Base-by-base conservation (phyloP, 2,888 invertebrate species). In the Amblyjoppa fuscipennis region DNA sequence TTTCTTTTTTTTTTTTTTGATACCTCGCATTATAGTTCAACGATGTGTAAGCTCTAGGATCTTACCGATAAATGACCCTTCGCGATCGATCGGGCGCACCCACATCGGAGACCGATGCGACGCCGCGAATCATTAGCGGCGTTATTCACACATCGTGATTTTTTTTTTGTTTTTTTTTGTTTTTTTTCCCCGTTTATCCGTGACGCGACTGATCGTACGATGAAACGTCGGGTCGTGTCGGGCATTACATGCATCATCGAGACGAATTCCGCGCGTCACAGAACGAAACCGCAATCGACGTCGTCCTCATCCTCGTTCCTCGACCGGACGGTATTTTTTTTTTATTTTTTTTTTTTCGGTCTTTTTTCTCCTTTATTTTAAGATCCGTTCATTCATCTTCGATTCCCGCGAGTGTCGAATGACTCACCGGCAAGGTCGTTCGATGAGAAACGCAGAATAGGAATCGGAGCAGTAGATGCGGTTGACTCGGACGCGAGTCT, bases 381-480 rank as follows among this genome's bases (percentile, higher is more conserved):
- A 88, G 87, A 66, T 82, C 56, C 85, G 89, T 89, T 91, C 88
- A 87, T 90, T 91, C 90, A 90, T 89, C 87, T 87, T 80, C 88
- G 87, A 87, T 89, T 89, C 88, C 89, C 88, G 86, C 86, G 25
- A 76, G 80, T 84, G 85, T 70, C 59, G 59, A 28, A 11, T 25
- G 91, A 91, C 70, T 91, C 91, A 91, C 88, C 84, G 64, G 77
- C 76, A 87, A 87, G 87, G 90, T 88, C 88, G 87, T 83, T 38
- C 34, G 80, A 71, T 64, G 66, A 61, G 68, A 53, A 59, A 25
- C 59, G 28, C 25, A 59, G 59, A 59, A 59, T 81, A 61, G 49
- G 73, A 78, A 68, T n/a, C 73, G 73, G 38, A 38, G 59, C 41
- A 59, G 38, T 25, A 34, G n/a, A 28, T 31, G 64, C 49, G 75